These are phyloP conservation scores for Folsomia candida DNA, from an alignment of 2,888 invertebrate genomes.

Conservation along the genomic window DNA sequence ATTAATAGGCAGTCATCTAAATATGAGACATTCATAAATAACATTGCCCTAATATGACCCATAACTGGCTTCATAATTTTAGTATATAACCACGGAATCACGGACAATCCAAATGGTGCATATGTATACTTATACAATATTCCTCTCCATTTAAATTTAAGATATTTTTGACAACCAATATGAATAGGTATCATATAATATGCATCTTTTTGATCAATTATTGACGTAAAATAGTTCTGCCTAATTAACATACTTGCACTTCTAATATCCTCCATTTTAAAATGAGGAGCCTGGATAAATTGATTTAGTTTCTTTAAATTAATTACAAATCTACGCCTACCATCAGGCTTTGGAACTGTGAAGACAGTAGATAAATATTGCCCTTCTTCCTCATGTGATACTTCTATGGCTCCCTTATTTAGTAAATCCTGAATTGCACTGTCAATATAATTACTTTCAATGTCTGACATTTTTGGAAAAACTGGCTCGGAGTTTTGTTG, in stretches of 20 bases:
- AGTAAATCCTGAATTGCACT: background rate
- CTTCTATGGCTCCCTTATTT: background rate
- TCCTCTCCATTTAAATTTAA: no score
- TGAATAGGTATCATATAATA: no score
- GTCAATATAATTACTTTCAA: background rate
- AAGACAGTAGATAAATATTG: conserved; percentile 1
- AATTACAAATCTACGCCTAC: background rate
- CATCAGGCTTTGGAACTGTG: conserved; percentile 1
- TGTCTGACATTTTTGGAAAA: no score
- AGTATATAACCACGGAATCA: conserved; percentile 7
- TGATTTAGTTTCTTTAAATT: no score
- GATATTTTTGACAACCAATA: no score
- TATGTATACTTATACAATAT: conserved; percentile 9
- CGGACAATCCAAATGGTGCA: conserved; percentile 15
- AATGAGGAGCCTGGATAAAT: no score
- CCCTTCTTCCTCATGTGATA: background rate
- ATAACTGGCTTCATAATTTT: no score
- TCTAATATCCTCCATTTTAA: background rate
- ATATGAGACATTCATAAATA: background rate
- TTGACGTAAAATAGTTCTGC: background rate
- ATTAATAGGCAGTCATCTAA: conserved; percentile 8
- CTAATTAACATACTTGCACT: background rate
- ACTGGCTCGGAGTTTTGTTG: background rate
- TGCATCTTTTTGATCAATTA: conserved; percentile 6
- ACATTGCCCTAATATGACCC: background rate